Evolutionary conservation across 2,113 vertebrate genomes (phyloP).

Genomic region (Sterna hirundo): DNA sequence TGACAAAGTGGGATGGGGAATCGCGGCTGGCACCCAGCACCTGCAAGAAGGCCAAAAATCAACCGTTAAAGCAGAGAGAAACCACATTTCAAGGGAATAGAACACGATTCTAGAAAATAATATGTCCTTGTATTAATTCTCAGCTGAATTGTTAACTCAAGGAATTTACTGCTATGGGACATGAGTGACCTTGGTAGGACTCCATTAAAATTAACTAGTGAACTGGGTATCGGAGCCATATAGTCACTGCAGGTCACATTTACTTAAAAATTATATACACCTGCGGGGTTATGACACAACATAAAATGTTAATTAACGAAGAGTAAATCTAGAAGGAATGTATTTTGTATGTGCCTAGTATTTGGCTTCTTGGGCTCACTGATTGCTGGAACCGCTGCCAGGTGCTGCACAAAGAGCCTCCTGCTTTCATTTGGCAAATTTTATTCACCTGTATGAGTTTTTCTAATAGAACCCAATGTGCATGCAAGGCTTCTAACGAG

Average conservation of each 20-base stretch:
- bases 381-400: background rate
- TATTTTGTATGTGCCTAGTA: background rate
- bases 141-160: background rate
- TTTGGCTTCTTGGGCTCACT: background rate
- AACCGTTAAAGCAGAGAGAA: background rate
- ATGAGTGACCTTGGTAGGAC: background rate
- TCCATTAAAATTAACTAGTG: background rate
- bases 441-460: background rate
- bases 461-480: rapidly evolving
- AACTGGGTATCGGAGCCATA: background rate
- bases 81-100: background rate
- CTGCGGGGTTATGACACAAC: background rate
- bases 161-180: background rate
- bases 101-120: background rate
- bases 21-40: background rate
- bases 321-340: background rate
- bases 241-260: background rate
- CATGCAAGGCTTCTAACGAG: rapidly evolving
- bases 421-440: background rate
- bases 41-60: background rate
- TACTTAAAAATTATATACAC: background rate
- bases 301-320: background rate
- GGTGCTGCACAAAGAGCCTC: background rate
- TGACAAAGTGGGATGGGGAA: background rate
- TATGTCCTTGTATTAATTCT: background rate